These are phyloP conservation scores for Neodiprion virginianus DNA, from an alignment of 1,140 invertebrate species.

Conservation along the genomic window DNA sequence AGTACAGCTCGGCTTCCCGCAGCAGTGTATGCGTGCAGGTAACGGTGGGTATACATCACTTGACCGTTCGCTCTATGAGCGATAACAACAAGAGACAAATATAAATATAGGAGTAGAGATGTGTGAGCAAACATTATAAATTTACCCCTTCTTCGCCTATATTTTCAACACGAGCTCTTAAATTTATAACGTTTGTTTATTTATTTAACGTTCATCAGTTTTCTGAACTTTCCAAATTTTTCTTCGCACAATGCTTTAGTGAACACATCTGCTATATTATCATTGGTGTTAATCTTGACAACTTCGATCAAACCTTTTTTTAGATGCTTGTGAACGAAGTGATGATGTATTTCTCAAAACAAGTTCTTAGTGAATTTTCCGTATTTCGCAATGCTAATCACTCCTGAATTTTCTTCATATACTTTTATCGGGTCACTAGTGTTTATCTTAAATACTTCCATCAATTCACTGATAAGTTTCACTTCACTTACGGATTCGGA, in stretches of 20 bases:
- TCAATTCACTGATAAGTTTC: constrained; percentile 21
- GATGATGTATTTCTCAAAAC: constrained; percentile 15
- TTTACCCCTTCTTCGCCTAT: too few relatives aligned
- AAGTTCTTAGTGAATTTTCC: constrained; percentile 31
- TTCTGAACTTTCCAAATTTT: neutral
- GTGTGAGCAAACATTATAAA: too few relatives aligned
- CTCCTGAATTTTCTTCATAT: constrained; percentile 33
- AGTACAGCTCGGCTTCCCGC: too few relatives aligned
- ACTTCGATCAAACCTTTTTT: neutral
- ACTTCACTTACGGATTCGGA: constrained; percentile 31
- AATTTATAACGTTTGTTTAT: too few relatives aligned
- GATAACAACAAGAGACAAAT: too few relatives aligned
- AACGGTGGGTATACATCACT: too few relatives aligned
- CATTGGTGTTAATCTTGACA: constrained; percentile 9
- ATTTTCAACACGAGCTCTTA: too few relatives aligned
- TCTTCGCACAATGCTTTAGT: neutral
- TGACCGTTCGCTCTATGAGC: too few relatives aligned
- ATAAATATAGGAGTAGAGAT: too few relatives aligned
- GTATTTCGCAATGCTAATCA: constrained; percentile 28
- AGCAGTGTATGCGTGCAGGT: too few relatives aligned
- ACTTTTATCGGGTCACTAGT: constrained; percentile 23
- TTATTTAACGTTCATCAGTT: too few relatives aligned
- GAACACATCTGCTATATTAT: constrained; percentile 15
- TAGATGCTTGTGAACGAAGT: constrained; percentile 15
- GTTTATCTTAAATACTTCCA: constrained; percentile 25